Percentiles rank a stretch among this genome's conserved stretches.
phyloP scores from a whole-genome alignment of 2,888 invertebrate genomes.

The Gastrophysa polygoni region DNA sequence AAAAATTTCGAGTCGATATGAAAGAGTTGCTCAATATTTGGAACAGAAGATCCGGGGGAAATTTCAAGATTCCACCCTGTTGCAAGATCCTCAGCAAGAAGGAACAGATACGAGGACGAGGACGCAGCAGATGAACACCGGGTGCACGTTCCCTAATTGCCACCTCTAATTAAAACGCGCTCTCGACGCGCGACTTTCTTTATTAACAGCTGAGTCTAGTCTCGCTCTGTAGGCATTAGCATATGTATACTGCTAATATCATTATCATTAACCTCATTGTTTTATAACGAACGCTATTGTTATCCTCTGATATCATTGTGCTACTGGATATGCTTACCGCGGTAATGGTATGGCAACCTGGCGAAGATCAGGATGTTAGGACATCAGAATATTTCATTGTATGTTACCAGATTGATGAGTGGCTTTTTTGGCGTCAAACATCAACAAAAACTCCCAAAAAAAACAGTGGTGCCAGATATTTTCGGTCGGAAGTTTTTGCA shows the following conservation, averaged over 20 bases:
- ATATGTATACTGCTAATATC: conserved; percentile 34
- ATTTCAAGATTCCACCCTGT: too few species aligned
- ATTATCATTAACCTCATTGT: conserved; percentile 40
- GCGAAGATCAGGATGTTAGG: neutral
- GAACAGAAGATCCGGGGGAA: too few species aligned
- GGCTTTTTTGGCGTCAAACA: too few species aligned
- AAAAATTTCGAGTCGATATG: too few species aligned
- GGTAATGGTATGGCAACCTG: conserved; percentile 19
- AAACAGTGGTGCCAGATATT: too few species aligned
- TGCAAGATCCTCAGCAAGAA: neutral
- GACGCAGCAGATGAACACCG: conserved; percentile 19
- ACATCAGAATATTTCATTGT: too few species aligned
- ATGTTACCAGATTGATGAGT: too few species aligned
- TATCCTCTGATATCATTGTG: conserved; percentile 35
- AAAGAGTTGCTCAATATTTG: too few species aligned
- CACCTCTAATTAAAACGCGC: conserved; percentile 49
- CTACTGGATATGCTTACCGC: conserved; percentile 26
- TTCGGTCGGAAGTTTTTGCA: too few species aligned
- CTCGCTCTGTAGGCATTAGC: conserved; percentile 27
- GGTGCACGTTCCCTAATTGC: conserved; percentile 50
- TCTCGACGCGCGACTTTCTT: conserved; percentile 47
- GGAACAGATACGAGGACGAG: neutral
- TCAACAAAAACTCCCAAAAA: too few species aligned
- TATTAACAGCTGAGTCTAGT: conserved; percentile 40
- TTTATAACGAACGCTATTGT: conserved; percentile 39